These are phyloP conservation scores for Chrysocyon brachyurus DNA, from an alignment of 2,797 vertebrate genomes.

Conservation along the genomic window DNA sequence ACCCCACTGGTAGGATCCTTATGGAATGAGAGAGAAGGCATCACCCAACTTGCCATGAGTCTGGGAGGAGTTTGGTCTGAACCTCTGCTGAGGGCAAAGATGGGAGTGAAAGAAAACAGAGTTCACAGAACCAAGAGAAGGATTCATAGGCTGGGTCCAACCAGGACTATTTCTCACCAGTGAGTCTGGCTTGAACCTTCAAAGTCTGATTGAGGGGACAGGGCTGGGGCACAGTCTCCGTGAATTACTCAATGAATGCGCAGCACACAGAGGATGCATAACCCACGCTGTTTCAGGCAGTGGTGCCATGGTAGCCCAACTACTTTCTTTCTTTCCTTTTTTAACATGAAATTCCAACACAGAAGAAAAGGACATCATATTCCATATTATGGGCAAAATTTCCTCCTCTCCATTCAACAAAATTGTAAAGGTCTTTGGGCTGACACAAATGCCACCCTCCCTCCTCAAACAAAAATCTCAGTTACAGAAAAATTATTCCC, in stretches of 20 bases:
- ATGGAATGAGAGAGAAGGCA: neutral
- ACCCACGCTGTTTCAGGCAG: neutral
- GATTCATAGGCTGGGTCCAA: neutral
- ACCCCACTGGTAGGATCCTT: neutral
- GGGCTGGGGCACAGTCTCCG: neutral
- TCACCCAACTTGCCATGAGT: accelerated
- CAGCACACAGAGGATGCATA: accelerated
- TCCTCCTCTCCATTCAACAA: neutral
- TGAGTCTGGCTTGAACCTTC: neutral
- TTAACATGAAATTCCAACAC: neutral
- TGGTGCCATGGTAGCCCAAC: accelerated
- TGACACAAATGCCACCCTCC: neutral
- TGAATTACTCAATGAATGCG: neutral
- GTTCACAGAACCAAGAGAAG: neutral
- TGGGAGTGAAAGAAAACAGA: neutral
- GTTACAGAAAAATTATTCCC: neutral
- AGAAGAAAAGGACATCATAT: neutral
- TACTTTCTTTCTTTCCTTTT: neutral
- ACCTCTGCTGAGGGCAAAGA: neutral
- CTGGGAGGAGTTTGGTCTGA: neutral
- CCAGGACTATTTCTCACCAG: neutral
- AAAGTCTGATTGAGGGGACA: neutral
- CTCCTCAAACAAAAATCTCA: neutral
- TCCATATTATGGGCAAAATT: neutral
- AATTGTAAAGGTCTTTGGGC: neutral